These are phyloP conservation scores for Octodon degus DNA, from an alignment of 2,113 vertebrate genomes.

Conservation along the genomic window DNA sequence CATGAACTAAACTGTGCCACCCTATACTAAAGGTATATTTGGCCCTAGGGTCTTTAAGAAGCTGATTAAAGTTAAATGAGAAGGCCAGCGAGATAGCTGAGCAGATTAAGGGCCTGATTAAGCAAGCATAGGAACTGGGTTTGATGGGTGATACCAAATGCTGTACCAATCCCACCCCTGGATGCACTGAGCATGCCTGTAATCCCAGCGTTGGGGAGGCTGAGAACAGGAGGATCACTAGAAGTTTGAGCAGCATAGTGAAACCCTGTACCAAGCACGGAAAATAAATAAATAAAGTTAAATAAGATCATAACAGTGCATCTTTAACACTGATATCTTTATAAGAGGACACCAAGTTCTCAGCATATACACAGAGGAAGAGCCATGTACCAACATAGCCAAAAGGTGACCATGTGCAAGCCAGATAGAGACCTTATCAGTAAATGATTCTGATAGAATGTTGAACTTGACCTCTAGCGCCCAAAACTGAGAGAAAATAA, in stretches of 20 bases:
- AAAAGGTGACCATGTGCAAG: not conserved
- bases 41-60: not conserved
- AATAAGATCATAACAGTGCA: not conserved
- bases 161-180: no score
- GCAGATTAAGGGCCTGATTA: no score
- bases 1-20: not conserved
- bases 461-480: not conserved
- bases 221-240: no score
- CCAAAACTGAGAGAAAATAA: not conserved
- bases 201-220: no score
- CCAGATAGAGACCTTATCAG: not conserved
- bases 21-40: not conserved
- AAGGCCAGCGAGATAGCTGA: no score
- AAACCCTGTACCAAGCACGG: no score
- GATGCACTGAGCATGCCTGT: no score
- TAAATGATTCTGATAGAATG: not conserved
- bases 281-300: not conserved
- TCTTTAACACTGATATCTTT: not conserved
- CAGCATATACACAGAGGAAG: not conserved
- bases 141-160: no score
- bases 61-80: not conserved
- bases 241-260: no score
- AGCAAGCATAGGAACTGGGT: no score
- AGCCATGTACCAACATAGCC: accelerated
- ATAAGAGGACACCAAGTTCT: not conserved